These are phyloP conservation scores for Megalops cyprinoides DNA, from an alignment of 2,797 vertebrate species.

Conservation along the genomic window DNA sequence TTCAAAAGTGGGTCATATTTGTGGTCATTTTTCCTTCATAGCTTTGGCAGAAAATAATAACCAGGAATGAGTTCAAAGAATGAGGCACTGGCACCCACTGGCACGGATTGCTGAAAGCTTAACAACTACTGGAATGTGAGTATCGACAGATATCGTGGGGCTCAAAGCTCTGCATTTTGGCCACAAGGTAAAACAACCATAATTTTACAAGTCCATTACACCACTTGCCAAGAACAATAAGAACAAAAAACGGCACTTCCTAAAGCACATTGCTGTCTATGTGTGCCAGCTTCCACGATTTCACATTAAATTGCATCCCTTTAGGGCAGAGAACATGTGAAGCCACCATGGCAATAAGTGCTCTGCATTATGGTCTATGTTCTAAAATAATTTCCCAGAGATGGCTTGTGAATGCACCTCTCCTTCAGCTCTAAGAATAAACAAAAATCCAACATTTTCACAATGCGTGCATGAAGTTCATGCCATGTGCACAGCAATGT, in stretches of 20 bases:
- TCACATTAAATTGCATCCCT: background rate
- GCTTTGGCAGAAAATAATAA: too few relatives aligned
- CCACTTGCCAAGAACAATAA: background rate
- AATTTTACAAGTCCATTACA: background rate
- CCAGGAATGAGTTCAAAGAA: background rate
- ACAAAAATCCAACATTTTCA: background rate
- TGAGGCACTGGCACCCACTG: background rate
- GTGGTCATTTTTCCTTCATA: too few relatives aligned
- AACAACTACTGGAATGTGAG: background rate
- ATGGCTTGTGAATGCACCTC: background rate
- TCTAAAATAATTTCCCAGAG: background rate
- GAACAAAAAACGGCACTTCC: too few relatives aligned
- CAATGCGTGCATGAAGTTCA: background rate
- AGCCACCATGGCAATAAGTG: background rate
- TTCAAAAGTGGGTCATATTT: too few relatives aligned
- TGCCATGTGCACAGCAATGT: background rate
- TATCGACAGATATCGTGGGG: background rate
- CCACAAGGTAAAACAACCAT: background rate
- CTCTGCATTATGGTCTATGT: background rate
- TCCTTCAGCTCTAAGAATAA: background rate
- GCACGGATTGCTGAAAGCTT: background rate
- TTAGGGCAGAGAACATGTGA: background rate
- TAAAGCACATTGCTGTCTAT: too few relatives aligned
- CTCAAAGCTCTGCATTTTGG: background rate
- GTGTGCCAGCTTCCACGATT: background rate